These are phyloP conservation scores for Phocides pigmalion DNA, from an alignment of 1,140 invertebrate genomes.

Conservation along the genomic window DNA sequence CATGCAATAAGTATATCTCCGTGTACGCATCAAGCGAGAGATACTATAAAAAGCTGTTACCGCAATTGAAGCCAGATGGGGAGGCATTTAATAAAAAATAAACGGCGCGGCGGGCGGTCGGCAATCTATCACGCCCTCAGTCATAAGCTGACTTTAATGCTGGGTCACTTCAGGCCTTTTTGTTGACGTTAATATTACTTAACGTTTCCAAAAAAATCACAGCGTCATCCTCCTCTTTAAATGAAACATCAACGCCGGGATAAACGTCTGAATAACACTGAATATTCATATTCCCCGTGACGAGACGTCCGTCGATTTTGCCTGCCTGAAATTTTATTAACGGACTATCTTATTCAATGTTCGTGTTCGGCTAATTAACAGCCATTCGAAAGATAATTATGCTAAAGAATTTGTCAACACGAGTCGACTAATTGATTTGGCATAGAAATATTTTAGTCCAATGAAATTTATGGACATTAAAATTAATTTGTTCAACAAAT, in stretches of 20 bases:
- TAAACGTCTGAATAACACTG: conserved; percentile 44
- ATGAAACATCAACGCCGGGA: conserved; percentile 62
- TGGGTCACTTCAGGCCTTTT: conserved; percentile 79
- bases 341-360: conserved; percentile 35
- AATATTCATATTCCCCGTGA: conserved; percentile 50
- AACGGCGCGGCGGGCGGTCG: conserved; percentile 54
- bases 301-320: conserved; percentile 39
- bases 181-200: conserved; percentile 77
- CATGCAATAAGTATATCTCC: conserved; percentile 34
- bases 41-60: conserved; percentile 64
- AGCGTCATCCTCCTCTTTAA: conserved; percentile 65
- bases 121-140: conserved; percentile 77
- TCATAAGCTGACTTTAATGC: conserved; percentile 81
- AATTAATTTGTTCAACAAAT: background rate
- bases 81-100: conserved; percentile 77
- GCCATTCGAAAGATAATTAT: conserved; percentile 16
- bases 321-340: conserved; percentile 25
- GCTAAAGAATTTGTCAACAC: background rate
- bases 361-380: conserved; percentile 23
- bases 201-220: conserved; percentile 65
- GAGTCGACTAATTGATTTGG: background rate
- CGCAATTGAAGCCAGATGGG: conserved; percentile 73
- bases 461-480: background rate
- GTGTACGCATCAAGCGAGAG: conserved; percentile 40
- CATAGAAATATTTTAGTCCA: background rate